Evolutionary conservation across 2,797 vertebrate genomes (phyloP).

Genomic region (Sebastes nivosus): DNA sequence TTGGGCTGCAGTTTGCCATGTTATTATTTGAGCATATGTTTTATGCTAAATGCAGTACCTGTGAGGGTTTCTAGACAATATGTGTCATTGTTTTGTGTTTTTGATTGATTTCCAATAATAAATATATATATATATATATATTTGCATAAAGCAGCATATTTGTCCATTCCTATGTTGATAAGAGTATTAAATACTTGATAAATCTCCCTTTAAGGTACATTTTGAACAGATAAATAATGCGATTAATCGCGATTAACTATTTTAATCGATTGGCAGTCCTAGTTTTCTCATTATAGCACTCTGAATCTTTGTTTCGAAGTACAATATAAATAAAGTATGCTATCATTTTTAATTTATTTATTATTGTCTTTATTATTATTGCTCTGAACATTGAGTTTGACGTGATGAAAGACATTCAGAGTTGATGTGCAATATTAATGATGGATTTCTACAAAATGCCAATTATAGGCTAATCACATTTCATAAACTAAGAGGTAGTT

Average conservation of each 20-base stretch:
- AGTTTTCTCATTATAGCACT: not conserved
- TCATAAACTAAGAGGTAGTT: not conserved
- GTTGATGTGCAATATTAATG: not conserved
- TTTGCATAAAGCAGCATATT: too few relatives aligned
- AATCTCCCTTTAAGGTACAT: too few relatives aligned
- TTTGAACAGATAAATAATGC: too few relatives aligned
- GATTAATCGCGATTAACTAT: fast-evolving
- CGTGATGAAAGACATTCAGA: not conserved
- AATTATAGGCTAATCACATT: not conserved
- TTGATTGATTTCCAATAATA: too few relatives aligned
- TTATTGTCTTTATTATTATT: not conserved
- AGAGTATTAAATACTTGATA: too few relatives aligned
- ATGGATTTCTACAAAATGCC: not conserved
- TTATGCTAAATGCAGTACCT: too few relatives aligned
- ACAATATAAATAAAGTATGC: not conserved
- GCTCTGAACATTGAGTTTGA: not conserved
- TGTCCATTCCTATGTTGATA: fast-evolving
- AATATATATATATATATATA: too few relatives aligned
- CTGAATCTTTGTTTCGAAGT: not conserved
- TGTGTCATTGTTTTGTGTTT: fast-evolving
- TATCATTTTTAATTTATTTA: not conserved
- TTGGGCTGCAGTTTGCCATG: too few relatives aligned
- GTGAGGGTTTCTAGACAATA: too few relatives aligned
- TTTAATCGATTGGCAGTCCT: fast-evolving
- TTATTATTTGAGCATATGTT: too few relatives aligned